phyloP scores from a whole-genome alignment of 1,140 invertebrate genomes.

The Drosophila sucinea region DNA sequence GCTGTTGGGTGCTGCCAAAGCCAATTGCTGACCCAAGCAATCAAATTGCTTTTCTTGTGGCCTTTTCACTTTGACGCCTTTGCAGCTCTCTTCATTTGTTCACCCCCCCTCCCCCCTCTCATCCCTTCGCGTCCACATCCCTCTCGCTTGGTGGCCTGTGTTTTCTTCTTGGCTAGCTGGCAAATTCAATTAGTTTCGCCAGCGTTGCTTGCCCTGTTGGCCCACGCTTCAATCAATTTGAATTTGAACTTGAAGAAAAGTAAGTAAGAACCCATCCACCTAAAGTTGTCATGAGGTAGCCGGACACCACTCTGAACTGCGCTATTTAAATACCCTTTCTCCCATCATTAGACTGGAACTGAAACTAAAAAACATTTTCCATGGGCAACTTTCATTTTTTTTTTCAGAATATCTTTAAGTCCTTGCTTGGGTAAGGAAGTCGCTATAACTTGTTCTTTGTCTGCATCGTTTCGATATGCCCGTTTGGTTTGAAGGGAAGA shows the following conservation, averaged over 20 bases:
- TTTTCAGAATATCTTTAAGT: too few relatives aligned
- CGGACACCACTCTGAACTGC: background rate
- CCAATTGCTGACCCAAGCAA: slow-evolving; percentile 19
- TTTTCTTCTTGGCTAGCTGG: slow-evolving; percentile 18
- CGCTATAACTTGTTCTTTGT: too few relatives aligned
- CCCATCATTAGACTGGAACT: too few relatives aligned
- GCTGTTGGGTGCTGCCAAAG: background rate
- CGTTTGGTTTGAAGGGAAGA: background rate
- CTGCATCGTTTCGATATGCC: background rate
- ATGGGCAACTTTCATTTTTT: too few relatives aligned
- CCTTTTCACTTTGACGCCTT: slow-evolving; percentile 17
- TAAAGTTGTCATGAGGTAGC: too few relatives aligned
- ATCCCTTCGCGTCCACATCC: background rate
- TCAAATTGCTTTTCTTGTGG: slow-evolving; percentile 19
- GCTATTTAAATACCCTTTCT: background rate
- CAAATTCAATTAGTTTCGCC: slow-evolving; percentile 22
- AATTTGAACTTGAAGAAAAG: slow-evolving; percentile 9
- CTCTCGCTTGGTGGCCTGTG: background rate
- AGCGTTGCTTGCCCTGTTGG: background rate
- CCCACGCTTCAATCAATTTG: slow-evolving; percentile 21
- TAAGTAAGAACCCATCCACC: background rate
- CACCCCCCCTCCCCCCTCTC: background rate
- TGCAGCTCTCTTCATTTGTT: background rate
- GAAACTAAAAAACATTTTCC: too few relatives aligned
- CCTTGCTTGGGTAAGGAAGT: too few relatives aligned